phyloP scores from a whole-genome alignment of 2,797 vertebrate species.

The Spinibarbus caldwelli region DNA sequence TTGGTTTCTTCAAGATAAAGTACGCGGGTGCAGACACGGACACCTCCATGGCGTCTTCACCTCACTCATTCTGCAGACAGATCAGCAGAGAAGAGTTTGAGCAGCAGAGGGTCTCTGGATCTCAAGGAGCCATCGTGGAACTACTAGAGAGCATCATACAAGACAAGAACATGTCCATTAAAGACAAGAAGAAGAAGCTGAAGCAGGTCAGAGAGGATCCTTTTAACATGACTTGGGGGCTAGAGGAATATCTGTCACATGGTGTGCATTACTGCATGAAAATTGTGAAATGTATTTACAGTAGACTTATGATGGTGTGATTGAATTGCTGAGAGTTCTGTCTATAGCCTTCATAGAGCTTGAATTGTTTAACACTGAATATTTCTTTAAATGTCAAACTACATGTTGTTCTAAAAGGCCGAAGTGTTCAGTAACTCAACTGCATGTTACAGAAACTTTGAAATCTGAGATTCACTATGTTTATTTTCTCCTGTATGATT shows the following conservation, averaged over 20 bases:
- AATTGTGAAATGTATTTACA: not conserved
- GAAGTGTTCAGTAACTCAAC: not conserved
- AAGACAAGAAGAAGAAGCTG: slow-evolving; percentile 92
- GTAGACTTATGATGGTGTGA: not conserved
- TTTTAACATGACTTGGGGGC: not conserved
- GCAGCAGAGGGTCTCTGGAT: slow-evolving; percentile 79
- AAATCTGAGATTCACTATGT: not conserved
- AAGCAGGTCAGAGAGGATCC: slow-evolving; percentile 82
- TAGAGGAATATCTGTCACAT: not conserved
- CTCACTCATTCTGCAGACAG: slow-evolving; percentile 80
- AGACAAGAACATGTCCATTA: slow-evolving; percentile 85
- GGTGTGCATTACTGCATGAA: not conserved
- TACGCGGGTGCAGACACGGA: slow-evolving; percentile 88
- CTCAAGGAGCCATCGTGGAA: slow-evolving; percentile 83
- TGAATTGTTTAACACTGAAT: not conserved
- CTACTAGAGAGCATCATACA: slow-evolving; percentile 88
- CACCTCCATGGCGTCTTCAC: slow-evolving; percentile 75
- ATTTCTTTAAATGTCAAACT: not conserved
- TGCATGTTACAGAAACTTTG: not conserved
- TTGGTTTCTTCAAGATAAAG: slow-evolving; percentile 81
- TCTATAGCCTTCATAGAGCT: not conserved
- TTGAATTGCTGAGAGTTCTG: not conserved
- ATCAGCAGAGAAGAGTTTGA: slow-evolving; percentile 86
- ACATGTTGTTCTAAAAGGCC: not conserved
- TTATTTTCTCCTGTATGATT: not conserved